A percentile compares a stretch with the other conserved stretches of the same genome.
These are phyloP conservation scores for Pyrrhia umbra DNA, from an alignment of 2,888 invertebrate genomes.

Conservation along the genomic window DNA sequence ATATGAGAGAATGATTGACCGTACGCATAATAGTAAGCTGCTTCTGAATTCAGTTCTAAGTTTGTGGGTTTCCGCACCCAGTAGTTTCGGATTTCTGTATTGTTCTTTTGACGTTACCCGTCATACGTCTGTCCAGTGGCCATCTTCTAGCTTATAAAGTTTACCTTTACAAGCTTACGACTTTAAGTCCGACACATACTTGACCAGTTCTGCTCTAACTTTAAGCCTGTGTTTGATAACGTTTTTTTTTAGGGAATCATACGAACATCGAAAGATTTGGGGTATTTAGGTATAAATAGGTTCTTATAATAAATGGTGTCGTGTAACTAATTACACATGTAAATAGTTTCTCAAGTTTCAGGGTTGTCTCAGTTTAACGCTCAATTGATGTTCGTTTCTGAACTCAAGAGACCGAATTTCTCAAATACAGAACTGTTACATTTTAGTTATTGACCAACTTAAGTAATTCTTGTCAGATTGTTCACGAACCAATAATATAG, in stretches of 20 bases:
- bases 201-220: too few relatives aligned
- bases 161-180: too few relatives aligned
- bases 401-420: conserved; percentile 4
- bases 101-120: background rate
- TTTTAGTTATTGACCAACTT: conserved; percentile 5
- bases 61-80: conserved; percentile 6
- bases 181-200: too few relatives aligned
- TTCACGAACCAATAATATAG: conserved; percentile 3
- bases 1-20: background rate
- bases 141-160: background rate
- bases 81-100: background rate
- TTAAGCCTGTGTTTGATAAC: too few relatives aligned
- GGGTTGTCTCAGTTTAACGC: background rate
- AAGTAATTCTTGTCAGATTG: conserved; percentile 7
- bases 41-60: background rate
- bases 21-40: background rate
- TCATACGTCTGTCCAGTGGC: background rate
- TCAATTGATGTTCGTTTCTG: conserved; percentile 5
- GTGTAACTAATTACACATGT: background rate
- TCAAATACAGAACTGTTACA: background rate
- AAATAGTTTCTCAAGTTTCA: conserved; percentile 5
- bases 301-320: background rate
- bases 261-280: too few relatives aligned
- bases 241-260: too few relatives aligned
- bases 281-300: too few relatives aligned